phyloP scores from a whole-genome alignment of 2,888 invertebrate genomes.

The Drosophila tripunctata region DNA sequence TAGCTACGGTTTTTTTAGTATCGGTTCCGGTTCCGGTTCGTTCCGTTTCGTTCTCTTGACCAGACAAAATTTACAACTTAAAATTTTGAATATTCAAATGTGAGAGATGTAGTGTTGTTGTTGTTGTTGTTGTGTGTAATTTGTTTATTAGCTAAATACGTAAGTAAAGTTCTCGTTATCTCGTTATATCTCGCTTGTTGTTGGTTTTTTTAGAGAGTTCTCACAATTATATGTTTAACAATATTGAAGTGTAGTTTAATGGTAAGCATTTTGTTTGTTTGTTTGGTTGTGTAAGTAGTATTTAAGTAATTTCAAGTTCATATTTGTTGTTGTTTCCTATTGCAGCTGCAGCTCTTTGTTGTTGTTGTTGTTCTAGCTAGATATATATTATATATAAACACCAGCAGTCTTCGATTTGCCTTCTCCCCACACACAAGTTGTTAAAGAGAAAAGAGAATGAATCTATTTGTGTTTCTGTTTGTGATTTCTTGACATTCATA shows the following conservation, averaged over 20 bases:
- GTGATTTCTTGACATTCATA: conserved; percentile 56
- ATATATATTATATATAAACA: no score
- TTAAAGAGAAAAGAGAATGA: conserved; percentile 20
- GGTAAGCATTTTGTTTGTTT: conserved; percentile 35
- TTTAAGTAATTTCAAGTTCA: conserved; percentile 55
- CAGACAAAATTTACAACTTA: conserved; percentile 26
- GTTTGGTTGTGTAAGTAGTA: conserved; percentile 28
- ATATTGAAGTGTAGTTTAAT: conserved; percentile 29
- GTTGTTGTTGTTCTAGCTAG: not conserved
- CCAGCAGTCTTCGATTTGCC: no score
- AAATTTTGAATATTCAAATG: not conserved
- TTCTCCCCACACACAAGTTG: not conserved
- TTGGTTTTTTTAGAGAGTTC: conserved; percentile 19
- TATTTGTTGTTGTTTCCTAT: conserved; percentile 5
- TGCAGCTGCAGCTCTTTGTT: conserved; percentile 12
- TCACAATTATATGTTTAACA: conserved; percentile 36
- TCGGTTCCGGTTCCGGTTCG: no score
- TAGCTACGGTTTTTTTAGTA: conserved; percentile 64
- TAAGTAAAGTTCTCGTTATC: conserved; percentile 34
- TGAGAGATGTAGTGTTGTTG: not conserved
- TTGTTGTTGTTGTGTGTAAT: conserved; percentile 28
- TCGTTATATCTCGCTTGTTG: no score
- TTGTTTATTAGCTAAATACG: conserved; percentile 51
- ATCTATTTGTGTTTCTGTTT: no score
- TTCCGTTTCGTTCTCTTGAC: no score